Percentiles rank a stretch among this genome's conserved stretches.
These are phyloP conservation scores for Slavum lentiscoides DNA, from an alignment of 2,888 invertebrate species.

Conservation along the genomic window DNA sequence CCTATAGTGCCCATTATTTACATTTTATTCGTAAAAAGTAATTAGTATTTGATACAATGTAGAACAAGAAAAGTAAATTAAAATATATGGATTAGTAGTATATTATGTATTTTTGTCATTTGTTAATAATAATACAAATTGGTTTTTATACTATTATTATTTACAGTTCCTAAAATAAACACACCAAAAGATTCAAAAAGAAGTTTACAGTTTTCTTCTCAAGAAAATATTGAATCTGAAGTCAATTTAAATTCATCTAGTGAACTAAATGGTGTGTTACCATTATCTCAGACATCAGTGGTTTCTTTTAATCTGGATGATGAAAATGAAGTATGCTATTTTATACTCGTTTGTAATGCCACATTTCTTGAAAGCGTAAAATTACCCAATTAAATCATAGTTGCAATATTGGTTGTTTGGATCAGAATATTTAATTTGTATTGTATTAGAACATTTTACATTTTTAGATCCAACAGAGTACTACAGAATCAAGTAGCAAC, in stretches of 20 bases:
- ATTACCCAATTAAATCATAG: not conserved
- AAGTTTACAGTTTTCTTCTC: conserved; percentile 41
- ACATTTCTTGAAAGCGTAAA: not conserved
- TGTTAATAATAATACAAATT: not conserved
- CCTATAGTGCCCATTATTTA: too few relatives aligned
- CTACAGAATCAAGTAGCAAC: conserved; percentile 34
- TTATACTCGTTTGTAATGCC: not conserved
- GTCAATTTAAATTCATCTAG: conserved; percentile 8
- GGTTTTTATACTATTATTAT: conserved; percentile 6
- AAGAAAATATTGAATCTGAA: not conserved
- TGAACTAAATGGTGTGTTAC: conserved; percentile 38
- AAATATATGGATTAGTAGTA: too few relatives aligned
- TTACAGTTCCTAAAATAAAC: conserved; percentile 20
- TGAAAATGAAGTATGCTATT: conserved; percentile 22
- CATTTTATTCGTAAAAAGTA: too few relatives aligned
- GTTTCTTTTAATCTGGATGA: conserved; percentile 37
- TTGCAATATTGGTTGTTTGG: too few relatives aligned
- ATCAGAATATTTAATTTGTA: not conserved
- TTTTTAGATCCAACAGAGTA: conserved; percentile 3
- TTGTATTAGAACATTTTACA: not conserved
- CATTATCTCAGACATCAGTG: conserved; percentile 47
- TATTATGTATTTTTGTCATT: not conserved
- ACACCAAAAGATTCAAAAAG: conserved; percentile 37
- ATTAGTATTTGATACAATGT: too few relatives aligned
- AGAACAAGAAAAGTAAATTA: too few relatives aligned